Conservation (phyloP, 2,113 vertebrate species). For the Mormyrus lacerda region DNA sequence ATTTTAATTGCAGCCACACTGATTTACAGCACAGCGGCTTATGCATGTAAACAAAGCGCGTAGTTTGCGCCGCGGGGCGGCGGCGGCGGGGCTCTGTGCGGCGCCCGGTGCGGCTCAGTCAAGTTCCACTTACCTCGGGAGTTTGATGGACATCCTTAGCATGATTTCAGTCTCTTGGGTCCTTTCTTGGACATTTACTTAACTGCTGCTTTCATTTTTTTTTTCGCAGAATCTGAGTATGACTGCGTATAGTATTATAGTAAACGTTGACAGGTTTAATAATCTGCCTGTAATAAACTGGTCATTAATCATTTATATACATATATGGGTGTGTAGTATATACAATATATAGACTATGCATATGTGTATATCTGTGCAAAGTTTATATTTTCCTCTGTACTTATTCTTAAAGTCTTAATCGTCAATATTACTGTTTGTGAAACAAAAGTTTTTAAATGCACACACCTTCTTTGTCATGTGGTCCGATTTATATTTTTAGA, state of each 20-base stretch:
- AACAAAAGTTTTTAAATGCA: background rate
- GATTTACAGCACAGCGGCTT: background rate
- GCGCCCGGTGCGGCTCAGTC: background rate
- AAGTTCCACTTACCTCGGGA: background rate
- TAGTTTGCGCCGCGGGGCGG: background rate
- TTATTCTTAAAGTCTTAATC: background rate
- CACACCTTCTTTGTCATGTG: background rate
- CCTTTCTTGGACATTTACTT: background rate
- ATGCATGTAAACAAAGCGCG: slow-evolving; percentile 1
- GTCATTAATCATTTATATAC: background rate
- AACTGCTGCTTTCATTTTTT: background rate
- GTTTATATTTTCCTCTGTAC: background rate
- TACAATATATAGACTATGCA: background rate
- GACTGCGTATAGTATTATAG: background rate
- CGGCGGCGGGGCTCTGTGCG: background rate
- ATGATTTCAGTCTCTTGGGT: background rate
- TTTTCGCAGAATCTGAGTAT: background rate
- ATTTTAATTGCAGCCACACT: background rate
- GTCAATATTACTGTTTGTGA: background rate
- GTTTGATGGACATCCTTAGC: background rate
- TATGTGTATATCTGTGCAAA: background rate
- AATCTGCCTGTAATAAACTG: background rate
- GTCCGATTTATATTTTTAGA: background rate
- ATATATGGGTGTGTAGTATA: background rate
- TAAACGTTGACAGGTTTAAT: background rate